Percentiles rank a stretch among this genome's conserved stretches.
Evolutionary conservation across 2,888 invertebrate genomes (phyloP).

Genomic region (Brachyopa scutellaris): DNA sequence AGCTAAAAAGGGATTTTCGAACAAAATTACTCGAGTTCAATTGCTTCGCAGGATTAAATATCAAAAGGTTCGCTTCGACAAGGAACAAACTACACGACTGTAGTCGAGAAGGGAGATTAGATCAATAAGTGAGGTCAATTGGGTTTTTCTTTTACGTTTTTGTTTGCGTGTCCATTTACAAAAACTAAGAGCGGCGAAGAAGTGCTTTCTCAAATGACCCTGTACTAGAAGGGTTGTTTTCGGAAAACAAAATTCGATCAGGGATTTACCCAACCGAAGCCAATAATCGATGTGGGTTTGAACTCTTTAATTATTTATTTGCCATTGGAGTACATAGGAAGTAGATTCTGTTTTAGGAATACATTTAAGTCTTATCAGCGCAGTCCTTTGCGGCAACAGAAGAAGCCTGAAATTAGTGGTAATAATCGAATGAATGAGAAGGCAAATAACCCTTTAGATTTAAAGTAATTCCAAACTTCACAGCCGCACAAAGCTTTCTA

Average conservation of each 20-base stretch:
- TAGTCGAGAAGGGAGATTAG: conserved; percentile 27
- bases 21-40: conserved; percentile 71
- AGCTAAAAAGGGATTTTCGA: conserved; percentile 62
- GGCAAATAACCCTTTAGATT: too few species aligned
- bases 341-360: conserved; percentile 13
- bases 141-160: conserved; percentile 39
- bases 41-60: conserved; percentile 71
- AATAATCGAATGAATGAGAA: too few species aligned
- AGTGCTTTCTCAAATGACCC: conserved; percentile 10
- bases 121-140: conserved; percentile 71
- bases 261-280: conserved; percentile 47
- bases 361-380: too few species aligned
- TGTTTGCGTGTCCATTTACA: conserved; percentile 62
- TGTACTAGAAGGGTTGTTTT: conserved; percentile 46
- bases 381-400: too few species aligned
- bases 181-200: conserved; percentile 38
- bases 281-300: conserved; percentile 55
- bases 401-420: too few species aligned
- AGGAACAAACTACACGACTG: conserved; percentile 1
- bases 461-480: too few species aligned
- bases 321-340: conserved; percentile 23
- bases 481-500: too few species aligned
- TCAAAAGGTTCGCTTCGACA: conserved; percentile 60
- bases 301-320: conserved; percentile 53
- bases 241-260: conserved; percentile 27